These are phyloP conservation scores for Diadegma fenestrale DNA, from an alignment of 2,888 invertebrate species.

Conservation along the genomic window DNA sequence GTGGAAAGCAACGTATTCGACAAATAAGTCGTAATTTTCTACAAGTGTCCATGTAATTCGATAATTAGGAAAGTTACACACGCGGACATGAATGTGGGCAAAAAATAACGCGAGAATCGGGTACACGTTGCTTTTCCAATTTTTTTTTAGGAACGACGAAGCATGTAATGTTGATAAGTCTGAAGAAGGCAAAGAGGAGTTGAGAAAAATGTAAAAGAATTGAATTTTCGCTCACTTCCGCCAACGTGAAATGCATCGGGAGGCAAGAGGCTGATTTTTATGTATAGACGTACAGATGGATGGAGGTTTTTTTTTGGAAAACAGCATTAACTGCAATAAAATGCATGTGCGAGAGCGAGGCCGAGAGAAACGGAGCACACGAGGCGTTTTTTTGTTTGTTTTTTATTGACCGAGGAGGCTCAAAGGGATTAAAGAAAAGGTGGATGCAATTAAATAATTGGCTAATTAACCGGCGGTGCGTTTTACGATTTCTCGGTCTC, in stretches of 20 bases:
- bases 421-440: constrained; percentile 42
- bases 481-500: constrained; percentile 66
- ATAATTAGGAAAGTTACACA: neutral
- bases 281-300: neutral
- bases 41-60: neutral
- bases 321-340: constrained; percentile 27
- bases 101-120: neutral
- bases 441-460: constrained; percentile 79
- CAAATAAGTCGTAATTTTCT: neutral
- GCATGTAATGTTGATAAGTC: constrained; percentile 19
- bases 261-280: constrained; percentile 4
- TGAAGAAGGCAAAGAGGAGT: constrained; percentile 4
- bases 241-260: constrained; percentile 2
- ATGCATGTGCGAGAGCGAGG: constrained; percentile 14
- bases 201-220: constrained; percentile 24
- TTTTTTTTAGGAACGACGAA: constrained; percentile 25
- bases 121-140: neutral
- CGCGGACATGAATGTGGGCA: neutral
- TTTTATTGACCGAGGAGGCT: constrained; percentile 28
- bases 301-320: neutral
- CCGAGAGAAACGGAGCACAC: constrained; percentile 18
- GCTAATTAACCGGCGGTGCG: constrained; percentile 75
- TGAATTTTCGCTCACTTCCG: constrained; percentile 12
- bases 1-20: neutral
- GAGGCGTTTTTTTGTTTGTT: constrained; percentile 19